Base-by-base conservation (phyloP, 2,113 vertebrate genomes). In the Aplodontia rufa region DNA sequence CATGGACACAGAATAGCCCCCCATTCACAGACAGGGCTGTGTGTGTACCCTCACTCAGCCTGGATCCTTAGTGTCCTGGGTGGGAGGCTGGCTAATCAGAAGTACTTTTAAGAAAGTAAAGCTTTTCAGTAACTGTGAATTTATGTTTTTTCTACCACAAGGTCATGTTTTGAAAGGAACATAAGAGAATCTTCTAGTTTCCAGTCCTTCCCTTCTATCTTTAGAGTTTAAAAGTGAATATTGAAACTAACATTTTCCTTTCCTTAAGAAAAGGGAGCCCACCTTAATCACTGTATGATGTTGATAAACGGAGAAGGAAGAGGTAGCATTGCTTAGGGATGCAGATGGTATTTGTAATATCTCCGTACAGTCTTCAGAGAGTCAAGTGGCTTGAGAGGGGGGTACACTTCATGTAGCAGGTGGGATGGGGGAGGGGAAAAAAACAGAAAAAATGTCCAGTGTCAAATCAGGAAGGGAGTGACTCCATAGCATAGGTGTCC, bases 1-100 rank as follows among this genome's bases (percentile, higher is more conserved):
- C 84, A 87, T 11, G 62, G 37, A 64, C 35, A 86, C 53, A 37
- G 87, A 96, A 97, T 96, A 71, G 91, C 51, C 93, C 19, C 87
- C 94, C 42, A 94, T 53, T 88, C 94, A 76, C n/a, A 69, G 72
- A 30, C 49, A 35, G 62, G 84, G 90, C 91, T 78, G 79, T 94
- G 74, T 40, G 32, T 93, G 24, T 49, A 28, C 40, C 79, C 37
- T 53, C 60, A 53, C 37, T 91, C 85, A 92, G 84, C 64, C 17
- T 93, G 5, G 75, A 66, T 82, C 66, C 71, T 62, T 24, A n/a
- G 86, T 30, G 62, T 30, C 37, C 66, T 80, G n/a, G 47, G 58
- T 62, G n/a, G 86, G 74, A 93, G n/a, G 42, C 51, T 66, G 71
- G 19, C 62, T 37, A 95, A 95, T 8, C 26, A 74, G 94, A 93